Conservation (phyloP, 2,888 invertebrate genomes). For the Sesamia inferens region DNA sequence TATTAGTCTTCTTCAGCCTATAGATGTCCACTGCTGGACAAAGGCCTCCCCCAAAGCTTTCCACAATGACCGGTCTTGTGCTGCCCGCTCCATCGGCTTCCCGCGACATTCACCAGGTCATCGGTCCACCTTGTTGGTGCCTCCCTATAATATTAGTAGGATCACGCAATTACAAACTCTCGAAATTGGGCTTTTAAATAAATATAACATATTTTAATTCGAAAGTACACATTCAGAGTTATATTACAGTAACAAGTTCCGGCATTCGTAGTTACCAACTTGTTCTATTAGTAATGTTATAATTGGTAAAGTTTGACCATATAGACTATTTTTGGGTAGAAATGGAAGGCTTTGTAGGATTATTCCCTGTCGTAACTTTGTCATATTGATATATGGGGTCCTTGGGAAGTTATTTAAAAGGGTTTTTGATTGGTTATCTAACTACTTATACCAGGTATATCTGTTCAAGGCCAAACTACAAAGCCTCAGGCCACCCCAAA, state of each 20-base stretch:
- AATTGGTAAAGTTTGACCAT: constrained; percentile 47
- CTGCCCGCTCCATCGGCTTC: too few species aligned
- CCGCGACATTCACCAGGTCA: too few species aligned
- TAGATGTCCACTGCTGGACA: too few species aligned
- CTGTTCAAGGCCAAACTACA: too few species aligned
- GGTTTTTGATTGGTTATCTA: constrained; percentile 1
- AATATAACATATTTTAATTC: constrained; percentile 18
- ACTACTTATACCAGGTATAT: not conserved
- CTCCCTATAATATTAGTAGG: too few species aligned
- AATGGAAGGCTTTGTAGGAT: constrained; percentile 20
- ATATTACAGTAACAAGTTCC: constrained; percentile 10
- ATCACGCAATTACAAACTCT: not conserved
- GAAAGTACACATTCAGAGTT: constrained; percentile 5
- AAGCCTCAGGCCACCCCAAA: too few species aligned
- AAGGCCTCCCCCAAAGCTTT: too few species aligned
- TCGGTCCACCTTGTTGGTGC: too few species aligned
- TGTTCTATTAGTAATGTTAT: constrained; percentile 38
- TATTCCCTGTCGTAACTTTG: constrained; percentile 20
- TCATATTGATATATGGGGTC: constrained; percentile 31
- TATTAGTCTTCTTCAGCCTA: too few species aligned
- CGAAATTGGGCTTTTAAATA: constrained; percentile 24
- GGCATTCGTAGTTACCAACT: constrained; percentile 31
- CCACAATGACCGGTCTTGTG: too few species aligned
- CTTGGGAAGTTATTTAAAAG: constrained; percentile 11
- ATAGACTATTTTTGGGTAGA: constrained; percentile 26